Conservation (phyloP, 2,797 vertebrate genomes). For the Tangara arthus region DNA sequence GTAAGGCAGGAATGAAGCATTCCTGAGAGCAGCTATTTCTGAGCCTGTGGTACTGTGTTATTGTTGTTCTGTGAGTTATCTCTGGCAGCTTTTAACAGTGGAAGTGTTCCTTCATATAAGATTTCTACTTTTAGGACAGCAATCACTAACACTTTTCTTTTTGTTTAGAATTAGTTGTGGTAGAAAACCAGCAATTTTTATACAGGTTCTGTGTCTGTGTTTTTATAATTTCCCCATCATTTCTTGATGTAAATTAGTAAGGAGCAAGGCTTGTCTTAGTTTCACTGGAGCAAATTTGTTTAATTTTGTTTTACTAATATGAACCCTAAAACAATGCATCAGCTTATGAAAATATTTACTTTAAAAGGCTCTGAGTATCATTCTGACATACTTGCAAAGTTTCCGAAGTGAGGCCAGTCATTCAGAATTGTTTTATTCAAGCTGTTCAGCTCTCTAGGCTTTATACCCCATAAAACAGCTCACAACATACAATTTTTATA, state of each 20-base stretch:
- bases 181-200: neutral
- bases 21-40: neutral
- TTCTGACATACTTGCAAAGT: neutral
- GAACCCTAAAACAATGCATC: neutral
- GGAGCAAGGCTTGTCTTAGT: neutral
- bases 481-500: neutral
- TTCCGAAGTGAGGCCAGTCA: neutral
- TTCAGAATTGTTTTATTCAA: constrained; percentile 8
- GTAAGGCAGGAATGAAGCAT: neutral
- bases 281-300: neutral
- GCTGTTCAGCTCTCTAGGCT: constrained; percentile 3
- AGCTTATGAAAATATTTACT: neutral
- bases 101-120: neutral
- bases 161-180: neutral
- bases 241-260: neutral
- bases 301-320: neutral
- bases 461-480: constrained; percentile 1
- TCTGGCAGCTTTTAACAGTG: neutral
- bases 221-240: neutral
- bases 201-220: neutral
- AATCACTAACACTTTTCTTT: neutral
- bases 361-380: neutral
- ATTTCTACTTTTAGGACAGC: neutral
- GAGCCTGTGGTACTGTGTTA: neutral
- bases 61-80: neutral